Base-by-base conservation (phyloP, 2,797 vertebrate genomes). In the Pogoniulus pusillus region DNA sequence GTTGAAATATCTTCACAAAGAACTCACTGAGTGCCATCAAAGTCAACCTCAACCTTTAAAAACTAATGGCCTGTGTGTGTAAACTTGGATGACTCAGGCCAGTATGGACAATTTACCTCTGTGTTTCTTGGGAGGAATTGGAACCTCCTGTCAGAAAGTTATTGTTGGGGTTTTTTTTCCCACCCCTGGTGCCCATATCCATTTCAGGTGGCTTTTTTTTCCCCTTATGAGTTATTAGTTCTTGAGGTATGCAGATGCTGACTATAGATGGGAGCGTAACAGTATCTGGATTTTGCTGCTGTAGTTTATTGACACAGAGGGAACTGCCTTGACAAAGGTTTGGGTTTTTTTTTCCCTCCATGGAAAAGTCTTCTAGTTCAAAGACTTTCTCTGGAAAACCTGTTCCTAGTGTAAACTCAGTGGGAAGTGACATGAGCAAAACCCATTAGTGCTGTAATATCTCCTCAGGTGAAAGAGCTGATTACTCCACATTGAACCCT, bases 401-500 rank as follows among this genome's bases (percentile, higher is more conserved):
- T 89, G 24, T 55, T 93, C 82, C 65, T 51, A 4, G 18, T 65
- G 19, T 71, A 74, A 85, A 82, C 41, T 71, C 62, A 64, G 81
- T 49, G 37, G 78, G 75, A 80, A 62, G 47, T 26, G 34, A 32
- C 62, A 47, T 6, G 0, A 1, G 30, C 62, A 34, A 54, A 71
- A 90, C 82, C 13, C 2, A 0, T 37, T 18, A 24, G 60, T 0
- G 4, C 81, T 89, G 45, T 34, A 15, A 9, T 47, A 24, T 45
- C 58, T 80, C 27, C 64, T 58, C 37, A 82, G 69, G 37, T 73
- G 24, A 69, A 58, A 73, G 59, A 32, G 11, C 45, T 0, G 2
- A 35, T 65, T 34, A 23, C 13, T 15, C 17, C 0, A 0, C 30
- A 4, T 0, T 45, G 47, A 30, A 24, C 86, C 78, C 70, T 84